These are phyloP conservation scores for Dynastes maya DNA, from an alignment of 2,888 invertebrate species.

Conservation along the genomic window DNA sequence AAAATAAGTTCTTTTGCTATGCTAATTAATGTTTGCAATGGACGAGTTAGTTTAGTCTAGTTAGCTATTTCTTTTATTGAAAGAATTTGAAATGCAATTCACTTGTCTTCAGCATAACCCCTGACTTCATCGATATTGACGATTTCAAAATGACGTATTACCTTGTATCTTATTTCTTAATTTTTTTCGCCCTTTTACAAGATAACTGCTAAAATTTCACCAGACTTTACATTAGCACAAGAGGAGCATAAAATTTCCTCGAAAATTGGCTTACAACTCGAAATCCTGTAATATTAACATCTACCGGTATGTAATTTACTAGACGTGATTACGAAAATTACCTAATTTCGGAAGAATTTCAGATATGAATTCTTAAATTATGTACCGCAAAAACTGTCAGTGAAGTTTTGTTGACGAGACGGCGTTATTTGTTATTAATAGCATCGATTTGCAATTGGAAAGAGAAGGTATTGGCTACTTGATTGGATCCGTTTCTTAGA, in stretches of 20 bases:
- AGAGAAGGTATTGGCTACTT: too few relatives aligned
- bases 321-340: constrained; percentile 5
- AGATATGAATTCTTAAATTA: not conserved
- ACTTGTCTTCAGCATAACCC: too few relatives aligned
- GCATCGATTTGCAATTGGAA: too few relatives aligned
- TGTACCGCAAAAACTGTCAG: not conserved
- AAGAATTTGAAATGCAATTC: too few relatives aligned
- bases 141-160: not conserved
- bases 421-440: not conserved
- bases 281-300: not conserved
- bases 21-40: too few relatives aligned
- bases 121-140: too few relatives aligned
- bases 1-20: too few relatives aligned
- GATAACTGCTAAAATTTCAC: not conserved
- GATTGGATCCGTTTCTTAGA: too few relatives aligned
- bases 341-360: constrained; percentile 16
- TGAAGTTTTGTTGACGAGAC: not conserved
- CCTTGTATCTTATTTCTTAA: not conserved
- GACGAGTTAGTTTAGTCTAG: too few relatives aligned
- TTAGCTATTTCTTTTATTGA: too few relatives aligned
- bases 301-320: constrained; percentile 9
- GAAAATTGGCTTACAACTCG: constrained; percentile 9
- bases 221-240: not conserved
- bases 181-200: not conserved
- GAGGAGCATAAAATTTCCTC: not conserved